Conservation (phyloP, 2,888 invertebrate species). For the Coecobrya sp. region DNA sequence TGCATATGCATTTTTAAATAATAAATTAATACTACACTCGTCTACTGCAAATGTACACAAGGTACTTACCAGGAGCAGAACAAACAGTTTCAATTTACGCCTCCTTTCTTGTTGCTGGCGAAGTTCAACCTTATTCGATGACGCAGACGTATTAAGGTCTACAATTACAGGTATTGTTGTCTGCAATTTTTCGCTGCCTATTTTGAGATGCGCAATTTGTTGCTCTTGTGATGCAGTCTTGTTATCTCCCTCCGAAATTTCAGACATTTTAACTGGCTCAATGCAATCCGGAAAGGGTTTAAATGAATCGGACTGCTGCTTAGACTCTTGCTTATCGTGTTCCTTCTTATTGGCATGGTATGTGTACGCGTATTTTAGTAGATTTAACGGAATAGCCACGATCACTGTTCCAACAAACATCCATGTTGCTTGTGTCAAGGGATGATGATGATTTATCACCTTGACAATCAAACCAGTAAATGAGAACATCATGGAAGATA, state of each 20-base stretch:
- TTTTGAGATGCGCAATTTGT: too few species aligned
- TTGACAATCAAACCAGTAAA: conserved; percentile 81
- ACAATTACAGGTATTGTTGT: neutral
- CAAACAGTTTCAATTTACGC: conserved; percentile 51
- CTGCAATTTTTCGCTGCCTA: conserved; percentile 51
- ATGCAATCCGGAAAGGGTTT: conserved; percentile 40
- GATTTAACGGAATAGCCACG: conserved; percentile 63
- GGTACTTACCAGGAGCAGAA: conserved; percentile 64
- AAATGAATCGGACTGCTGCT: conserved; percentile 15
- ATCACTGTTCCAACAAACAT: conserved; percentile 71
- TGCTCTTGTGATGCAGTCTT: too few species aligned
- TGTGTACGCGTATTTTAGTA: conserved; percentile 53
- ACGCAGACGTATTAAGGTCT: neutral
- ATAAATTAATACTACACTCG: too few species aligned
- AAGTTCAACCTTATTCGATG: neutral
- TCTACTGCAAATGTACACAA: too few species aligned
- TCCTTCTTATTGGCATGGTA: neutral
- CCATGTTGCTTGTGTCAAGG: conserved; percentile 69
- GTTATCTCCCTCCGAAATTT: neutral
- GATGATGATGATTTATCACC: conserved; percentile 70
- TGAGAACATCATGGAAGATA: conserved; percentile 82
- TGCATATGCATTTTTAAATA: too few species aligned
- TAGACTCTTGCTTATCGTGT: neutral
- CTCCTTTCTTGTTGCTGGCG: conserved; percentile 9
- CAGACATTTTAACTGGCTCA: conserved; percentile 31